Base-by-base conservation (phyloP, 2,797 vertebrate species). In the Botia almorhae region DNA sequence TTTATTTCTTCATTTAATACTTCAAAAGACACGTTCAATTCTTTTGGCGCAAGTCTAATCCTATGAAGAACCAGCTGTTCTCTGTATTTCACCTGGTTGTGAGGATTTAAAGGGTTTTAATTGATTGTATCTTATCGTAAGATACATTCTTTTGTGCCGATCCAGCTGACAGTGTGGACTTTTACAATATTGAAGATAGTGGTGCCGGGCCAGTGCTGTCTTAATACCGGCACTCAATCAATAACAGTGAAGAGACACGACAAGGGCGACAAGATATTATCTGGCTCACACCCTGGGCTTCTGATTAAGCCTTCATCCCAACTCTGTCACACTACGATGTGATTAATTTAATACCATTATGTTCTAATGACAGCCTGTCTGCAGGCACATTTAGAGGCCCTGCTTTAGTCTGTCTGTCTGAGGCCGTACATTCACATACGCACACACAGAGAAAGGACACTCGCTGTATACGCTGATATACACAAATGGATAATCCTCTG, bases 291-390 rank as follows among this genome's bases (percentile, higher is more conserved):
- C 92, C 91, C 92, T 92, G 91, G 91, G 92, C 90, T 91, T 91
- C 91, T 93, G 93, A 94, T 95, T 94, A 95, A 94, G 92, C 91
- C 92, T 93, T 93, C 93, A 94, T 93, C 92, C 92, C 90, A 89
- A 92, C 93, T 93, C 93, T 92, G 94, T 94, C 94, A 93, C 92
- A 91, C 89, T 86, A 91, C 91, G 90, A 93, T 92, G 92, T 94
- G 93, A 94, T 94, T 95, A 92, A 94, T 94, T 94, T 94, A 94
- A 94, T 94, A 92, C 93, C 92, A 94, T 94, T 93, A 94, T 93
- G 91, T 92, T 92, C 91, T 94, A 94, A 94, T 94, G 93, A 94
- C 93, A 93, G 93, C 92, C 92, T 93, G 92, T 93, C 92, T 92
- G 91, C 91, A 82, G 86, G 84, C 85, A 29, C 29, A 65, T 86